These are phyloP conservation scores for Nesoenas mayeri DNA, from an alignment of 2,113 vertebrate species.

Conservation along the genomic window DNA sequence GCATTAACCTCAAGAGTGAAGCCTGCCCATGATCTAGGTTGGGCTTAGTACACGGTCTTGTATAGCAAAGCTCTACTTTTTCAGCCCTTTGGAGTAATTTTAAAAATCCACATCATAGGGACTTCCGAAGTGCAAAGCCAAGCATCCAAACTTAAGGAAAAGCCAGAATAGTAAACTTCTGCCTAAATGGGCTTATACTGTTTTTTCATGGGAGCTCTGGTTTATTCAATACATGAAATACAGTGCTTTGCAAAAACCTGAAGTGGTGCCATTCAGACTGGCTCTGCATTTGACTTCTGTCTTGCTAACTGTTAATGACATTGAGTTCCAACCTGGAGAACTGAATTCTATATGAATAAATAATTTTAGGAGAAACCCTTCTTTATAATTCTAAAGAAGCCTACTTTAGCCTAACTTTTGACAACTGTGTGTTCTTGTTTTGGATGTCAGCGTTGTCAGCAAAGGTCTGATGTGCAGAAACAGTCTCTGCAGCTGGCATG, in stretches of 20 bases:
- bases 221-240: neutral
- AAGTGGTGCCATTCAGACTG: fast-evolving
- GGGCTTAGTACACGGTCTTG: neutral
- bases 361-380: neutral
- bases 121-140: neutral
- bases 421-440: neutral
- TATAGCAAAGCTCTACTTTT: neutral
- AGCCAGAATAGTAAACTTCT: neutral
- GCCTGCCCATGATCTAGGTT: neutral
- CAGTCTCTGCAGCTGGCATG: neutral
- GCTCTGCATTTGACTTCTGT: neutral
- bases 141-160: neutral
- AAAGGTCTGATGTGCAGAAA: neutral
- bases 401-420: neutral
- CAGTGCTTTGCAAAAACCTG: neutral
- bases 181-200: neutral
- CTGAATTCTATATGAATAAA: neutral
- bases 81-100: neutral
- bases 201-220: neutral
- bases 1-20: neutral
- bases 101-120: neutral
- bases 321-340: neutral
- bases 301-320: neutral
- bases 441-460: neutral
- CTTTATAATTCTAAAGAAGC: neutral